phyloP scores from a whole-genome alignment of 2,113 vertebrate species.

The Pteropus alecto region DNA sequence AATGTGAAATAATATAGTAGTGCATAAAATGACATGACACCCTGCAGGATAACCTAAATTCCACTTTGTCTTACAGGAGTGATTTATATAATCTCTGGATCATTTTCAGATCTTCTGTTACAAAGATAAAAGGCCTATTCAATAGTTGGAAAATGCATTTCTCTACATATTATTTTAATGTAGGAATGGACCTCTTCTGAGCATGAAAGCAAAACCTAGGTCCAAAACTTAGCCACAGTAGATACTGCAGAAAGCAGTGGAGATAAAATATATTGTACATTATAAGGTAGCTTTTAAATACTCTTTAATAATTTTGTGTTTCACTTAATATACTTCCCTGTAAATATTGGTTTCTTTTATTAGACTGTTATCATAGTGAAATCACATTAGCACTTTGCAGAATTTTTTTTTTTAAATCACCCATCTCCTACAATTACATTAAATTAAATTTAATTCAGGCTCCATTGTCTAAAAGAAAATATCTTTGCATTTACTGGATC shows the following conservation, averaged over 20 bases:
- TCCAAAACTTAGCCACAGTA: background rate
- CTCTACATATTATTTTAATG: background rate
- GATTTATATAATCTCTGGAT: background rate
- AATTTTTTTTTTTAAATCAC: background rate
- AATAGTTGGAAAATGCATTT: background rate
- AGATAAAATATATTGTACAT: conserved; percentile 57
- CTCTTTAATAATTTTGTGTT: conserved; percentile 6
- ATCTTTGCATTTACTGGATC: conserved; percentile 41
- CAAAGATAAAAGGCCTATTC: background rate
- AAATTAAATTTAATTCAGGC: conserved; percentile 50
- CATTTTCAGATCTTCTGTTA: background rate
- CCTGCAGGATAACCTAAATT: background rate
- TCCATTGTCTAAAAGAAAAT: conserved; percentile 62
- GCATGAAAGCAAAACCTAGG: background rate
- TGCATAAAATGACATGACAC: background rate
- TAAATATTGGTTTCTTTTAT: conserved; percentile 47
- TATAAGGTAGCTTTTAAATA: conserved; percentile 52
- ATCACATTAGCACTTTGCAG: conserved; percentile 59
- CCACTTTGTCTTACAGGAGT: background rate
- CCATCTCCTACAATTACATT: conserved; percentile 50
- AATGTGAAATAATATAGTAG: background rate
- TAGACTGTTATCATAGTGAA: conserved; percentile 46
- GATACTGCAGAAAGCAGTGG: background rate
- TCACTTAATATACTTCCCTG: conserved; percentile 62
- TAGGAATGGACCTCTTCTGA: background rate